These are phyloP conservation scores for Anniella stebbinsi DNA, from an alignment of 2,797 vertebrate species.

Conservation along the genomic window DNA sequence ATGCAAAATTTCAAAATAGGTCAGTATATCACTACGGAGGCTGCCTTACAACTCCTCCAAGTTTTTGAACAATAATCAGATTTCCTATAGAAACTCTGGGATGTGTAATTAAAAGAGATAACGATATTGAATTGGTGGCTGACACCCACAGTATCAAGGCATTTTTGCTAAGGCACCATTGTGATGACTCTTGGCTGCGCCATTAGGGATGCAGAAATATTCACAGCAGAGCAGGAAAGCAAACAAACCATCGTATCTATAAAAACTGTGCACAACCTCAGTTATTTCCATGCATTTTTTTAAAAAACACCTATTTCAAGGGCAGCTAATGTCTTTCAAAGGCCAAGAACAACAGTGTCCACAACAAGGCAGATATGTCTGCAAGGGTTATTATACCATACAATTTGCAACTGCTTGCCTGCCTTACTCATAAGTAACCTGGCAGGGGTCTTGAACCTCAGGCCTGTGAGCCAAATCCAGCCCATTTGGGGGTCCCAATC, in stretches of 20 bases:
- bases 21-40: conserved; percentile 57
- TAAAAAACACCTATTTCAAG: neutral
- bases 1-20: conserved; percentile 62
- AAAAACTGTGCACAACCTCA: neutral
- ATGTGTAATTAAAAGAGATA: conserved; percentile 60
- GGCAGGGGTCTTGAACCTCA: too few relatives aligned
- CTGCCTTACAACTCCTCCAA: conserved; percentile 56
- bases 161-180: conserved; percentile 27
- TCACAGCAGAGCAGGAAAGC: neutral
- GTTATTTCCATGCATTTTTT: too few relatives aligned
- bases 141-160: conserved; percentile 44
- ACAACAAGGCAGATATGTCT: neutral
- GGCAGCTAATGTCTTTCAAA: neutral
- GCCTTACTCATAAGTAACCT: too few relatives aligned
- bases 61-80: conserved; percentile 68
- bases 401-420: neutral
- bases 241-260: too few relatives aligned
- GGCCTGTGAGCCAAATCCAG: too few relatives aligned
- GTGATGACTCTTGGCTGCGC: too few relatives aligned
- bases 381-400: neutral
- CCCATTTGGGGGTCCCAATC: too few relatives aligned
- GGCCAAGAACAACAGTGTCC: neutral
- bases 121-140: conserved; percentile 60
- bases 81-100: conserved; percentile 63
- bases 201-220: neutral